These are phyloP conservation scores for Bos javanicus DNA, from an alignment of 2,113 vertebrate genomes.

Conservation along the genomic window DNA sequence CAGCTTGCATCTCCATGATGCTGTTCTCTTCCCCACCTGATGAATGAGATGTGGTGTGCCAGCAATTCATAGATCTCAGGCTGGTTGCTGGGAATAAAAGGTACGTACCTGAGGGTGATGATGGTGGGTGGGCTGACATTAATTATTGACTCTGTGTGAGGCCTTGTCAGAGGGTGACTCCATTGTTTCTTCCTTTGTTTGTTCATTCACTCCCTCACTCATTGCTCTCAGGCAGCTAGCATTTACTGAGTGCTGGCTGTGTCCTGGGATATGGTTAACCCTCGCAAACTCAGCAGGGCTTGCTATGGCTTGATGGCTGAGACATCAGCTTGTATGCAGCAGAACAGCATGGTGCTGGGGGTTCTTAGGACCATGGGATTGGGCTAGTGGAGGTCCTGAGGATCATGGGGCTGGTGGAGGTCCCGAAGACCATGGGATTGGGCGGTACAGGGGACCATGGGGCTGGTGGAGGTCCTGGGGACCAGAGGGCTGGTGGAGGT, in stretches of 20 bases:
- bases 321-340: not conserved
- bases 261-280: not conserved
- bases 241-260: not conserved
- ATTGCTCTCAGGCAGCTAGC: not conserved
- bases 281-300: too few relatives aligned
- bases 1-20: not conserved
- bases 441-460: too few relatives aligned
- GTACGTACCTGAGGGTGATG: not conserved
- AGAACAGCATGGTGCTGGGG: not conserved
- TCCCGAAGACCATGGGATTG: rapidly evolving
- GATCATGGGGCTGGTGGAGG: not conserved
- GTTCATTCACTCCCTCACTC: not conserved
- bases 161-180: not conserved
- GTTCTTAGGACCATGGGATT: not conserved
- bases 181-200: not conserved
- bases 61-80: not conserved
- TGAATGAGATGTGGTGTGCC: not conserved
- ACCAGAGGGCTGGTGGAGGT: rapidly evolving
- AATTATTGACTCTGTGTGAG: not conserved
- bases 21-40: not conserved
- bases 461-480: not conserved
- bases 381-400: not conserved
- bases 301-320: not conserved
- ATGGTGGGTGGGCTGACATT: not conserved
- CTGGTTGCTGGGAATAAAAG: slow-evolving; percentile 24